Evolutionary conservation across 1,140 invertebrate species (phyloP), one percentile per base, ranked within the genome.

Genomic region (Drosophila ercepeae): DNA sequence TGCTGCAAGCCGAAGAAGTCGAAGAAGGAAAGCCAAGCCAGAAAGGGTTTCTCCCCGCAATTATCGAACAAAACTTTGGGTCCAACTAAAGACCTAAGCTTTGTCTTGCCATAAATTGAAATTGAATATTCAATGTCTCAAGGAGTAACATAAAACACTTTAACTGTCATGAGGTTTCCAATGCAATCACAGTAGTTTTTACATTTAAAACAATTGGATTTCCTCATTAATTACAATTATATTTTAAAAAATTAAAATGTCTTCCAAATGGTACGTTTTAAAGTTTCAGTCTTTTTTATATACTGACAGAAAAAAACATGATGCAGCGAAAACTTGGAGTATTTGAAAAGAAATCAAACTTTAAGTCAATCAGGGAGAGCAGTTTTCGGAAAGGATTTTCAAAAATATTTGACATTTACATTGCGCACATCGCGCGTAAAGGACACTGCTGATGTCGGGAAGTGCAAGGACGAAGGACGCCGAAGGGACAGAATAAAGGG

Each of bases 321-420:
- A 0, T 34, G 8, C 39, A 11, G 23, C 36, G 6, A 25, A 54
- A 27, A 16, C 23, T 45, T 4, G 6, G 27, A 54, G 14, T 21
- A 8, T 4, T 27, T 4, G 5, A 18, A 27, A 18, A 32, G 29
- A 32, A 32, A 32, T 32, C 11, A 73, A 81, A 76, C 63, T 86
- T 68, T 55, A 86, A 81, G 81, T 84, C 81, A 84, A 84, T 84
- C 81, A 76, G 44, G 36, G 52, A 51, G 70, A 84, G 64, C 63
- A 72, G 76, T 84, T 84, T 84, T 76, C 60, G 68, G 73, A 86
- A 84, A 58, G 53, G 76, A 68, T 71, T 76, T 76, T 54, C 34
- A 65, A 65, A 68, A 72, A 76, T 76, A 81, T 81, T 84, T 81
- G 81, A 86, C 81, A 86, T 76, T 65, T 76, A 61, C 70, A 82